phyloP scores from a whole-genome alignment of 2,113 vertebrate genomes.

The Pituophis catenifer region DNA sequence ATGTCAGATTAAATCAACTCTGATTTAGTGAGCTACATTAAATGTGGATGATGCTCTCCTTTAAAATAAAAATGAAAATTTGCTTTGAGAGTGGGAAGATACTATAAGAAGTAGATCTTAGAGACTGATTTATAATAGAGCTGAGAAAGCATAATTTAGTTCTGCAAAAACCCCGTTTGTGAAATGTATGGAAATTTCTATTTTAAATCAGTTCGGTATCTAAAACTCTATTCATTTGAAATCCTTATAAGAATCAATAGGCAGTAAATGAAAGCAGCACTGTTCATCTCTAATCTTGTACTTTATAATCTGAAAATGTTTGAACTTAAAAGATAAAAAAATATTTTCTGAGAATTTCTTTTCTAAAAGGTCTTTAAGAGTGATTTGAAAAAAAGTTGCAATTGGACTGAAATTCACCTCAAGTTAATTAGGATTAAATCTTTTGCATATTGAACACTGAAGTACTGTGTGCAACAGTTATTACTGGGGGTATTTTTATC shows the following conservation, averaged over 20 bases:
- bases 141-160: not conserved
- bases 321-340: conserved; percentile 24
- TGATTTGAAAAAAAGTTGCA: not conserved
- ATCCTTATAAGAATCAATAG: conserved; percentile 14
- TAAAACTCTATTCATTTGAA: not conserved
- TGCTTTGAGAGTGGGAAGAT: conserved; percentile 23
- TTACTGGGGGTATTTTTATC: not conserved
- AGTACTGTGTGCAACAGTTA: not conserved
- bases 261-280: conserved; percentile 8
- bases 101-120: conserved; percentile 17
- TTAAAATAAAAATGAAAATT: conserved; percentile 25
- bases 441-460: not conserved
- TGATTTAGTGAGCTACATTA: conserved; percentile 23
- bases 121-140: conserved; percentile 18
- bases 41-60: conserved; percentile 16
- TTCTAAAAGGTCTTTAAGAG: not conserved
- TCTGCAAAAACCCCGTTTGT: conserved; percentile 11
- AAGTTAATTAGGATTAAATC: not conserved
- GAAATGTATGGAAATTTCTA: conserved; percentile 22
- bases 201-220: not conserved
- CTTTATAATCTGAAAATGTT: not conserved
- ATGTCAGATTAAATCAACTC: conserved; percentile 28
- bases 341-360: not conserved
- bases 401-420: not conserved
- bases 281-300: conserved; percentile 10